phyloP scores from a whole-genome alignment of 2,113 vertebrate genomes.

The Oxyura jamaicensis region DNA sequence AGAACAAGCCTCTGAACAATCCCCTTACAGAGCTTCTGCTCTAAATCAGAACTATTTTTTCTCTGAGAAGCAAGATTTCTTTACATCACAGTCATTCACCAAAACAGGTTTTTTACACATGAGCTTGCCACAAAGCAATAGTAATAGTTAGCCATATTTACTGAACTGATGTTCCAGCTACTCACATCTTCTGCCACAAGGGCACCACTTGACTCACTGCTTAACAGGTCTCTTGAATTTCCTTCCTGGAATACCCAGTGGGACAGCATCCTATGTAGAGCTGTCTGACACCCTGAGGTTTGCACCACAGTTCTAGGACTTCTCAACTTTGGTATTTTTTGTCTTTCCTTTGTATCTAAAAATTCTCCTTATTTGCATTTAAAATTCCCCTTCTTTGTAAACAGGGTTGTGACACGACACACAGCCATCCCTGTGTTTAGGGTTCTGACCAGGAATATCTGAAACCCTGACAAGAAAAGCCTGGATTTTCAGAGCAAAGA shows the following conservation, averaged over 20 bases:
- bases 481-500: background rate
- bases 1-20: background rate
- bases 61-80: background rate
- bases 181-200: background rate
- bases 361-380: background rate
- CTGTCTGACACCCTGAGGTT: background rate
- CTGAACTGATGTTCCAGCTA: background rate
- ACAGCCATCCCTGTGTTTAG: background rate
- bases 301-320: background rate
- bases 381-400: background rate
- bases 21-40: background rate
- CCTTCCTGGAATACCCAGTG: background rate
- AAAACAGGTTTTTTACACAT: background rate
- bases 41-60: background rate
- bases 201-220: background rate
- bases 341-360: background rate
- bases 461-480: background rate
- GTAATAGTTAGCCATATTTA: background rate
- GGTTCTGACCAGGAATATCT: background rate
- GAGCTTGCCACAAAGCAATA: background rate
- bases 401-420: background rate
- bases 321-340: background rate
- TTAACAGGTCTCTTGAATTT: background rate
- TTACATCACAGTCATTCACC: background rate
- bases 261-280: background rate